Evolutionary conservation across 2,888 invertebrate species (phyloP), one percentile per base, ranked within the genome.

Genomic region (Ormyrus pomaceus): DNA sequence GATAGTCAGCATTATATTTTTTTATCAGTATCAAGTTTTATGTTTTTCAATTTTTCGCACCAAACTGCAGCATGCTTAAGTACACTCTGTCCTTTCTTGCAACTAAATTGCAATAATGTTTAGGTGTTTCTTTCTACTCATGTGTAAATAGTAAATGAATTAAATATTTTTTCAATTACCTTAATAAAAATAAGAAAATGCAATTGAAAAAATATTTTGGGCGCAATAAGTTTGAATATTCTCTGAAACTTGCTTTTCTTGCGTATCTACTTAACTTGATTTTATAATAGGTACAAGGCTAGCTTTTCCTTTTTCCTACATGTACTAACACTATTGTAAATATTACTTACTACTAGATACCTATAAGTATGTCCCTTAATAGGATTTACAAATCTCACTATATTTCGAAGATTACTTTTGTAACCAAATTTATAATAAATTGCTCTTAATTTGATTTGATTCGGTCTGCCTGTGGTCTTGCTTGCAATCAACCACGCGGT

Each of bases 361-460:
- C 34, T 55, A 11, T 45, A 48, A 70, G 19, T 64, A 73, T 56
- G 46, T 55, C 13, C 51, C 53, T 4, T 34, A 34, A 34, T 34
- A 34, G 34, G 34, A 34, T 34, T 34, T 34, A 34, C 34, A 34
- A 34, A 34, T 4, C 34, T 34, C 13, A 77, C 62, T 77, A 61
- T 62, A 78, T 46, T 34, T 71, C 11, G n/a, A 9, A 74, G 66
- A 74, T 74, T 73, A 74, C 75, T 61, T 68, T 73, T 56, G 69
- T 80, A 58, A 77, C 62, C 46, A 58, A 76, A 73, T 69, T 76
- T 69, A 64, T 80, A 82, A 77, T 82, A 77, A 62, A 87, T 88
- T 89, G 88, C 84, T 87, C 85, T 88, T 87, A 87, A 89, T 89
- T 88, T 88, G 88, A 89, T 89, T 88, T 88, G 88, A 86, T 88